A percentile compares a stretch with the other conserved stretches of the same genome.
These are phyloP conservation scores for Dicrurus megarhynchus DNA, from an alignment of 2,113 vertebrate species.

Conservation along the genomic window DNA sequence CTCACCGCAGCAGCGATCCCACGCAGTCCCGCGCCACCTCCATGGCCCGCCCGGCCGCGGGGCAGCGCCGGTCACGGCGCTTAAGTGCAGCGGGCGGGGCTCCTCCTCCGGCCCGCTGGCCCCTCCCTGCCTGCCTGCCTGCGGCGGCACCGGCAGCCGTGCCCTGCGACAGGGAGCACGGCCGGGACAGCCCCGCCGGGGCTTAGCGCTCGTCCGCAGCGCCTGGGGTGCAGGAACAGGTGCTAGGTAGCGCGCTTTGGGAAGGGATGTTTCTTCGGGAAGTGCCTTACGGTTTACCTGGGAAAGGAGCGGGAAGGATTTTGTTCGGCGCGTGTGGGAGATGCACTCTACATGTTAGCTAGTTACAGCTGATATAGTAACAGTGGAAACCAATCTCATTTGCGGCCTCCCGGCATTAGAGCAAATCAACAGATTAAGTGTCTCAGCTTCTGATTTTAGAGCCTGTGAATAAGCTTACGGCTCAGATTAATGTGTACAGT, in stretches of 20 bases:
- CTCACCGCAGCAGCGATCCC: conserved; percentile 65
- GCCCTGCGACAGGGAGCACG: rapidly evolving
- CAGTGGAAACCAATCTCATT: background rate
- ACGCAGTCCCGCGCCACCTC: background rate
- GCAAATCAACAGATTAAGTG: conserved; percentile 4
- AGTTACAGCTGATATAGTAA: background rate
- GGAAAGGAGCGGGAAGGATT: background rate
- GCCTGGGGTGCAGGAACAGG: rapidly evolving
- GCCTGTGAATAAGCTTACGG: conserved; percentile 8
- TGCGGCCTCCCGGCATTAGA: background rate
- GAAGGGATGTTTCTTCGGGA: rapidly evolving
- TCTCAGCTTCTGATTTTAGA: conserved; percentile 52
- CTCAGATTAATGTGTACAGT: background rate
- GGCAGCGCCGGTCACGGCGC: too few relatives aligned
- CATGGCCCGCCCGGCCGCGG: background rate
- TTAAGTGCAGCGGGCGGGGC: background rate
- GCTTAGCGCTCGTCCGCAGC: rapidly evolving
- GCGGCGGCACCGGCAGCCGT: background rate
- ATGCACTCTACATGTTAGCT: rapidly evolving
- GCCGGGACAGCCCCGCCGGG: rapidly evolving
- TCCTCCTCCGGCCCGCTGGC: background rate
- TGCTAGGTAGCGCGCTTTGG: rapidly evolving
- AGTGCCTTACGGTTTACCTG: rapidly evolving
- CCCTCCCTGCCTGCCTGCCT: background rate
- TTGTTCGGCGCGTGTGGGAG: rapidly evolving